Evolutionary conservation across 2,113 vertebrate species (phyloP).

Genomic region (Eidolon helvum): DNA sequence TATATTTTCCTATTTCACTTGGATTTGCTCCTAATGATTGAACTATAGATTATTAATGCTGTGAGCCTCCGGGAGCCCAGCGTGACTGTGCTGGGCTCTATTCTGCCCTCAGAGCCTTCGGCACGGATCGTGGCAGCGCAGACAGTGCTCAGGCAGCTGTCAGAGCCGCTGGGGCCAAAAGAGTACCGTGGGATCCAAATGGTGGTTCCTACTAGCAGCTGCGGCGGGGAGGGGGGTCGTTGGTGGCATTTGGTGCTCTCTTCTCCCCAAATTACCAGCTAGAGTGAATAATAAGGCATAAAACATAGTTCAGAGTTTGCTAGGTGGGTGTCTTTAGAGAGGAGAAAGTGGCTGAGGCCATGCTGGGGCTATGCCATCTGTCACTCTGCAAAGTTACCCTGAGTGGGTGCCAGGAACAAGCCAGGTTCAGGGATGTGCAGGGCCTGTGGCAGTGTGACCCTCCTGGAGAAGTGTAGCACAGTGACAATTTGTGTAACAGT

Average conservation of each 20-base stretch:
- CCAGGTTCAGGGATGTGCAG: neutral
- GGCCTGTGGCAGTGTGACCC: rapidly evolving
- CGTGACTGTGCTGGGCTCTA: conserved; percentile 58
- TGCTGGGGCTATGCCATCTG: conserved; percentile 30
- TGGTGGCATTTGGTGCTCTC: conserved; percentile 57
- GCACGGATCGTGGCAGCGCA: conserved; percentile 53
- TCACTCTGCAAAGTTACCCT: neutral
- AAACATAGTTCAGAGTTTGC: neutral
- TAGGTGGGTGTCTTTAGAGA: conserved; percentile 30
- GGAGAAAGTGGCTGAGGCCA: neutral
- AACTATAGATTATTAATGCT: conserved; percentile 76
- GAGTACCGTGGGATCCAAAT: conserved; percentile 30
- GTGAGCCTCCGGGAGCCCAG: conserved; percentile 40
- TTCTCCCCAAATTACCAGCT: conserved; percentile 40
- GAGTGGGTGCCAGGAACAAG: neutral
- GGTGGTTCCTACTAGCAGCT: conserved; percentile 42
- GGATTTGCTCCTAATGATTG: conserved; percentile 74
- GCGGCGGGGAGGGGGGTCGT: neutral
- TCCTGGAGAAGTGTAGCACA: neutral
- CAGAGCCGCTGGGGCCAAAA: conserved; percentile 1
- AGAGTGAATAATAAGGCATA: conserved; percentile 37
- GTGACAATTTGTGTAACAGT: rapidly evolving
- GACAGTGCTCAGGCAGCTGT: conserved; percentile 54
- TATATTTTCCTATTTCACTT: conserved; percentile 71
- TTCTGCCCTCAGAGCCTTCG: conserved; percentile 44